Conservation (phyloP, 2,797 vertebrate genomes). For the Orestias chungarensis region DNA sequence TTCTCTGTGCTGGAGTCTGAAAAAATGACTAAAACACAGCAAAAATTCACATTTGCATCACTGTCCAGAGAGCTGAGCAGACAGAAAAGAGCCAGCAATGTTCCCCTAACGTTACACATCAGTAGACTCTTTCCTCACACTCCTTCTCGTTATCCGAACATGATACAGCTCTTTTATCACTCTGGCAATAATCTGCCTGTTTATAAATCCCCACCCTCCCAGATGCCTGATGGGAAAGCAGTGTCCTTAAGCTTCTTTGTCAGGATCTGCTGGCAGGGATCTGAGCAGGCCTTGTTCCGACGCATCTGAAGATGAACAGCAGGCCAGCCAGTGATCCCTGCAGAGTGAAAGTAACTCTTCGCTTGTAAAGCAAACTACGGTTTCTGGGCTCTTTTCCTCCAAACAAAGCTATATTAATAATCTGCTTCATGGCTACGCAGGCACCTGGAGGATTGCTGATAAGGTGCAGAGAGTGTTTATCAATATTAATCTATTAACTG, state of each 20-base stretch:
- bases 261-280: constrained; percentile 21
- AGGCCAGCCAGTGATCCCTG: constrained; percentile 37
- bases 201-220: constrained; percentile 30
- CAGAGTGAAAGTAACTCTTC: constrained; percentile 45
- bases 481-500: constrained; percentile 42
- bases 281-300: constrained; percentile 10
- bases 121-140: constrained; percentile 53
- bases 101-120: constrained; percentile 67
- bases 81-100: constrained; percentile 17
- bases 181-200: constrained; percentile 38
- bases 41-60: constrained; percentile 3
- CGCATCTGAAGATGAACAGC: constrained; percentile 45
- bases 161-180: constrained; percentile 41
- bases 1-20: background rate
- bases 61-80: constrained; percentile 25
- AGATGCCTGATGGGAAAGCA: constrained; percentile 30
- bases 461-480: constrained; percentile 42
- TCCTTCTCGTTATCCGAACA: constrained; percentile 30
- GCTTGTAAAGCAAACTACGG: constrained; percentile 36
- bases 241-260: constrained; percentile 30
- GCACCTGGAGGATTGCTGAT: constrained; percentile 51
- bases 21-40: constrained; percentile 12
- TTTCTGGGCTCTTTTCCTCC: constrained; percentile 12
- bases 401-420: constrained; percentile 15
- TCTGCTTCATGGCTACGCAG: constrained; percentile 11